Conservation (phyloP, 2,113 vertebrate species). For the Pungitius pungitius region DNA sequence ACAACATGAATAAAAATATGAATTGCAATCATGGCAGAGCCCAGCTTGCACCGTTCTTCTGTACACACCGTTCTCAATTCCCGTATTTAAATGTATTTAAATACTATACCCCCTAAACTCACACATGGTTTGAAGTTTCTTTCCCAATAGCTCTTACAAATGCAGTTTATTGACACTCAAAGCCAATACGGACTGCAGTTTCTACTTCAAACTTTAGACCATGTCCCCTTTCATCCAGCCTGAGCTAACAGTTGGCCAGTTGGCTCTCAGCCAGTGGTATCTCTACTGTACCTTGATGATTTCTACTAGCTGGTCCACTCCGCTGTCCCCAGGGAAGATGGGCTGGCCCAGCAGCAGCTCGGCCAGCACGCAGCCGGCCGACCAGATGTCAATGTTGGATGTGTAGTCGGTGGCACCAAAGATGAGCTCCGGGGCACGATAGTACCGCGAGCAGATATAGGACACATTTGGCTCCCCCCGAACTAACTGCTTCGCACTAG, state of each 20-base stretch:
- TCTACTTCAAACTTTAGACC: constrained; percentile 1
- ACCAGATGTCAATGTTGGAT: constrained; percentile 94
- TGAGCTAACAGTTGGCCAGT: not conserved
- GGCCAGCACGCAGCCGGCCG: constrained; percentile 90
- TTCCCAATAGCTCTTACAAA: not conserved
- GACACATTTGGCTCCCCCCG: constrained; percentile 94
- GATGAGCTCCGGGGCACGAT: constrained; percentile 93
- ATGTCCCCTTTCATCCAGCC: constrained; percentile 1
- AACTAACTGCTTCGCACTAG: constrained; percentile 91
- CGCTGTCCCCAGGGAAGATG: constrained; percentile 93
- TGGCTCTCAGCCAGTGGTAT: not conserved
- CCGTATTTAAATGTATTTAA: not conserved
- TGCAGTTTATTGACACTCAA: not conserved
- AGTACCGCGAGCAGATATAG: constrained; percentile 96
- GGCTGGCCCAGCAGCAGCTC: constrained; percentile 92
- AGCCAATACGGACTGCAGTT: not conserved
- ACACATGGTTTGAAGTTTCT: not conserved
- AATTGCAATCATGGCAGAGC: not conserved
- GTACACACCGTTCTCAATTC: not conserved
- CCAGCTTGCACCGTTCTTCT: not conserved
- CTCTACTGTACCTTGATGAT: constrained; percentile 88
- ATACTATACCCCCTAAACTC: not conserved
- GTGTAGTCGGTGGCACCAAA: constrained; percentile 95
- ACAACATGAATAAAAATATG: not conserved
- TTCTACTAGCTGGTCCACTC: constrained; percentile 94